phyloP scores from a whole-genome alignment of 2,113 vertebrate species.

The Dromiciops gliroides region DNA sequence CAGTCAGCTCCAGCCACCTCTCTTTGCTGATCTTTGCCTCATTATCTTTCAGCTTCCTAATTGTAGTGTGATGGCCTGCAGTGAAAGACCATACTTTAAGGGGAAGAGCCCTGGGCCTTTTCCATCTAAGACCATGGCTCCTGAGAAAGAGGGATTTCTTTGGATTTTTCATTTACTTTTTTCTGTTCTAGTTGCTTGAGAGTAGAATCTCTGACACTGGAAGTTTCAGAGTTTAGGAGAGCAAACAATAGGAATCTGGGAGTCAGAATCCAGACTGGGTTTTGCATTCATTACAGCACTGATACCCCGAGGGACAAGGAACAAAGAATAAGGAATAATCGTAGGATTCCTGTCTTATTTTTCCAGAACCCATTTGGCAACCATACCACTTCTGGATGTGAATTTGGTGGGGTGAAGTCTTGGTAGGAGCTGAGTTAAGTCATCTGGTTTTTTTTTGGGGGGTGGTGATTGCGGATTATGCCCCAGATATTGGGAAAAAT shows the following conservation, averaged over 20 bases:
- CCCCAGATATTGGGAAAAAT: neutral
- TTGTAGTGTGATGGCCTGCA: neutral
- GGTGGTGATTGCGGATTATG: neutral
- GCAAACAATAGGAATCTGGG: neutral
- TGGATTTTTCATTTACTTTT: neutral
- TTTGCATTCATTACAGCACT: neutral
- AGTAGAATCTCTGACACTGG: neutral
- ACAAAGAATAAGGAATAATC: neutral
- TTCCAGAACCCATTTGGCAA: neutral
- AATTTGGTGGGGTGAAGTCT: neutral
- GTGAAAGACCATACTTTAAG: neutral
- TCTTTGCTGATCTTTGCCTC: neutral
- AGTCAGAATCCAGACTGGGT: neutral
- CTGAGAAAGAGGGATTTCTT: neutral
- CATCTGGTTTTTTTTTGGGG: neutral
- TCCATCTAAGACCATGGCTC: no score
- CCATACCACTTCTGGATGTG: neutral
- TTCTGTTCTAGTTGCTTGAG: neutral
- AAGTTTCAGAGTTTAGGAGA: neutral
- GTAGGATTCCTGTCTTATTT: neutral
- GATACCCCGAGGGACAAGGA: neutral
- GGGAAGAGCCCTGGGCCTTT: no score
- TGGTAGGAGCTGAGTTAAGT: neutral
- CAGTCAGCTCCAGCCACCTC: neutral
- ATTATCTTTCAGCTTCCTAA: neutral